Base-by-base conservation (phyloP, 1,140 invertebrate genomes). In the Drosophila parabipectinata region DNA sequence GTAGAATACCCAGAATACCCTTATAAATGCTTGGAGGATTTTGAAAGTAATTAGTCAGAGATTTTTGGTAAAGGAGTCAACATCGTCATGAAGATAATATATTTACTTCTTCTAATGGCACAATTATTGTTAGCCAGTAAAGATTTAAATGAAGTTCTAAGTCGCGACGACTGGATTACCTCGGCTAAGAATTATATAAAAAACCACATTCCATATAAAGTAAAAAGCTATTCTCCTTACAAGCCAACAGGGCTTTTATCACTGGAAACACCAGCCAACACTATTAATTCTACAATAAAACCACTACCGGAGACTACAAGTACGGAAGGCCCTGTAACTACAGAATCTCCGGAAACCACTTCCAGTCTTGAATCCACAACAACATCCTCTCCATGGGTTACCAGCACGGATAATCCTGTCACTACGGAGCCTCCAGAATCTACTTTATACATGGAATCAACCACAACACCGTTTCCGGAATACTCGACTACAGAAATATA, bases 161-260 rank as follows among this genome's bases (percentile, higher is more conserved):
- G 37, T 32, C 48, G 63, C 1, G 66, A 80, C n/a, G 68, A 77
- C 18, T 84, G 72, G 72, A 66, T 74, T n/a, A 71, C 24, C 6
- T 24, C 72, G 18, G 64, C 79, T 0, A 77, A 77, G 7, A 50
- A 77, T 4, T 52, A 79, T 4, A 62, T 77, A 12, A 44, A 15
- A 1, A 77, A 69, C 26, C 66, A 79, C 24, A 69, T 75, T 14
- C 39, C 66, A 0, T 77, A 80, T 45, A 58, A 47, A 5, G 54
- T 62, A 0, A 77, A 72, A 30, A 69, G 18, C 18, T 88, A 84
- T 56, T 24, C 41, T 7, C 77, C 77, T 0, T 89, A 74, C 14
- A 61, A 15, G 5, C 72, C 79, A 10, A 4, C 12, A n/a, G 24
- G 34, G 52, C 60, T 4, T 12, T 21, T 8, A 66, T 58, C 21